A percentile compares a stretch with the other conserved stretches of the same genome.
phyloP scores from a whole-genome alignment of 2,797 vertebrate genomes.

The Sus cebifrons region DNA sequence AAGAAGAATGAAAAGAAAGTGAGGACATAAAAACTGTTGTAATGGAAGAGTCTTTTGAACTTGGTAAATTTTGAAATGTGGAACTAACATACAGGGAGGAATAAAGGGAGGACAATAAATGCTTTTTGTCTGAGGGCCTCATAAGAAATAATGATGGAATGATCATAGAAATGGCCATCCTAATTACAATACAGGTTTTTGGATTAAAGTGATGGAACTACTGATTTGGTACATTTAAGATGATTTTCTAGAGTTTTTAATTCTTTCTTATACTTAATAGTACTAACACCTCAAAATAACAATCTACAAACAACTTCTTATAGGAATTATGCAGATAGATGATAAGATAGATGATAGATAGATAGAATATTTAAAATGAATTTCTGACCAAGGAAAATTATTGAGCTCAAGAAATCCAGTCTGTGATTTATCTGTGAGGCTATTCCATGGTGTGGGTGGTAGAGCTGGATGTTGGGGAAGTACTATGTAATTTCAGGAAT shows the following conservation, averaged over 20 bases:
- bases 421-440: not conserved
- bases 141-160: not conserved
- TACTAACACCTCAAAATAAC: not conserved
- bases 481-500: not conserved
- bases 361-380: not conserved
- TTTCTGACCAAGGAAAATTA: not conserved
- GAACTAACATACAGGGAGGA: not conserved
- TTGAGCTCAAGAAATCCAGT: not conserved
- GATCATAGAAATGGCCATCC: not conserved
- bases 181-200: not conserved
- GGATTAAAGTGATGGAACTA: not conserved
- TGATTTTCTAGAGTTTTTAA: not conserved
- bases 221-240: conserved; percentile 16
- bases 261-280: not conserved
- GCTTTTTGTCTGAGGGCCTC: not conserved
- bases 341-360: too few species aligned
- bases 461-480: not conserved
- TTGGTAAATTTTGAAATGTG: not conserved
- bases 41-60: not conserved
- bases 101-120: not conserved
- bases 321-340: not conserved
- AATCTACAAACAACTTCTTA: not conserved
- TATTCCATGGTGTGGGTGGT: not conserved
- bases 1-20: conserved; percentile 27
- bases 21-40: not conserved